Evolutionary conservation across 2,113 vertebrate species (phyloP).

Genomic region (Diphyllodes magnificus): DNA sequence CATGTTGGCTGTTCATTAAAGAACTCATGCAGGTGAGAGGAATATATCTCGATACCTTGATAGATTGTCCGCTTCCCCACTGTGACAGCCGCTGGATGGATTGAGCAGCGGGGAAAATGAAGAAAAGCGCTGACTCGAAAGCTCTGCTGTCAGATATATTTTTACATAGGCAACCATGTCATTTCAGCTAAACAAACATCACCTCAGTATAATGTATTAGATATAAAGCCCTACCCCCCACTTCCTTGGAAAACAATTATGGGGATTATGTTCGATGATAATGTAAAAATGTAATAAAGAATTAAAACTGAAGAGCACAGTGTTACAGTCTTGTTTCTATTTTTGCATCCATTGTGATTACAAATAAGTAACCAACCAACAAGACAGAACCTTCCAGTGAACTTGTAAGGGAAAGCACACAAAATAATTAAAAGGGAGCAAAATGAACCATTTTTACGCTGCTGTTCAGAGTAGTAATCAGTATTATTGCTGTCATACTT

Average conservation of each 20-base stretch:
- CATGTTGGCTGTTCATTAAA: constrained; percentile 99
- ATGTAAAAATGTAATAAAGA: constrained; percentile 79
- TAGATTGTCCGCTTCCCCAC: constrained; percentile 99
- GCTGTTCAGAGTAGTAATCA: constrained; percentile 61
- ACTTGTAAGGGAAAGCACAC: constrained; percentile 63
- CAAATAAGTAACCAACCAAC: constrained; percentile 68
- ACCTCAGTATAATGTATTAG: constrained; percentile 79
- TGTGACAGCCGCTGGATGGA: constrained; percentile 99
- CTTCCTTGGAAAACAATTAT: constrained; percentile 78
- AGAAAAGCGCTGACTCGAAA: constrained; percentile 95
- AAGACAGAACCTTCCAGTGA: constrained; percentile 65
- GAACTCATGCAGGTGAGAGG: constrained; percentile 99
- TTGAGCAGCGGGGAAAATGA: constrained; percentile 96
- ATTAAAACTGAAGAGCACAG: constrained; percentile 76
- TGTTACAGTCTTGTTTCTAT: constrained; percentile 64
- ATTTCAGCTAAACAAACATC: constrained; percentile 88
- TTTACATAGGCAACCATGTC: constrained; percentile 95
- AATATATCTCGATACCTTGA: constrained; percentile 99
- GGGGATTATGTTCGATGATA: constrained; percentile 77
- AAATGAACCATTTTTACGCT: constrained; percentile 58
- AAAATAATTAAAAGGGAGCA: constrained; percentile 74
- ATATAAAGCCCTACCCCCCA: constrained; percentile 78
- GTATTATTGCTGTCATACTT: constrained; percentile 70
- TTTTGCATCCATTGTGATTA: constrained; percentile 66
- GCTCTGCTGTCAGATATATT: constrained; percentile 94